phyloP scores from a whole-genome alignment of 53 echinoderm and acorn worm species.

The Stichopus horrens region DNA sequence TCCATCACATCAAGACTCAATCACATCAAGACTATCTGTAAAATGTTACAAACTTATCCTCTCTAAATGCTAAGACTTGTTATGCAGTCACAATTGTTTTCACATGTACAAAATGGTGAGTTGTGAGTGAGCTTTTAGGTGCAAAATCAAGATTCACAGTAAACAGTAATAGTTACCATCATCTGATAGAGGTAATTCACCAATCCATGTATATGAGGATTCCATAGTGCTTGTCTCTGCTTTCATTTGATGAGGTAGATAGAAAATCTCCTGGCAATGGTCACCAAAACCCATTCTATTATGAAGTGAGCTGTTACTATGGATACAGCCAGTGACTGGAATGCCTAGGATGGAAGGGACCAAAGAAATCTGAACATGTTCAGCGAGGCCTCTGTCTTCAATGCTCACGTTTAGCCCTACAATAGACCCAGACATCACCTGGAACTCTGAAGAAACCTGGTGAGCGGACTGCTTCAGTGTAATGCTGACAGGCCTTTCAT shows the following conservation, averaged over 20 bases:
- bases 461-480: constrained; percentile 2
- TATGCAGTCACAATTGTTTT: too few relatives aligned
- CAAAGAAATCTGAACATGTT: constrained; percentile 10
- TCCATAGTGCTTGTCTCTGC: not conserved
- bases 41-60: too few relatives aligned
- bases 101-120: too few relatives aligned
- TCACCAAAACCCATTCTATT: not conserved
- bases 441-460: not conserved
- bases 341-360: constrained; percentile 1
- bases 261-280: not conserved
- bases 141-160: too few relatives aligned
- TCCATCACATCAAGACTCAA: too few relatives aligned
- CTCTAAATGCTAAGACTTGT: too few relatives aligned
- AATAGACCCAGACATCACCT: constrained; percentile 22
- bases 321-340: constrained; percentile 16
- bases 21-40: too few relatives aligned
- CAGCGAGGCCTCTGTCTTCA: not conserved
- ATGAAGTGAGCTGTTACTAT: not conserved
- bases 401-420: not conserved
- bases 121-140: too few relatives aligned
- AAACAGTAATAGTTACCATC: not conserved
- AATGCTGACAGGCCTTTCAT: not conserved
- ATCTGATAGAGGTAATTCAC: not conserved
- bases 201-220: constrained; percentile 24
- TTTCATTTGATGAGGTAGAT: not conserved